phyloP scores from a whole-genome alignment of 2,797 vertebrate genomes.

The Sebastolobus alascanus region DNA sequence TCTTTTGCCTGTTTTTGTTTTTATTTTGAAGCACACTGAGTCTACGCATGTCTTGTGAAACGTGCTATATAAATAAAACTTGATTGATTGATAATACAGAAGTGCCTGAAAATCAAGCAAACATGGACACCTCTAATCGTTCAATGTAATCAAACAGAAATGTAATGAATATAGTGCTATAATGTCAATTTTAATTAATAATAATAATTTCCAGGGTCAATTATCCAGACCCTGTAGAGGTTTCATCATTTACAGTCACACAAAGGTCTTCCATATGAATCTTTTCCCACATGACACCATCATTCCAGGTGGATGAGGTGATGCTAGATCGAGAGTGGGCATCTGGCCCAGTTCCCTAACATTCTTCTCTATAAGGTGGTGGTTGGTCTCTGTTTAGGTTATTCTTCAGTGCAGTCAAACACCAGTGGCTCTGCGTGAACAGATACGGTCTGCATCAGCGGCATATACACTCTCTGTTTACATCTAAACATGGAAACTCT shows the following conservation, averaged over 20 bases:
- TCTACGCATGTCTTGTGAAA: too few species aligned
- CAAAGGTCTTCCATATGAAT: not conserved
- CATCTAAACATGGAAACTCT: conserved; percentile 55
- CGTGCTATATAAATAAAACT: too few species aligned
- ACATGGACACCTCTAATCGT: not conserved
- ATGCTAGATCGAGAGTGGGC: not conserved
- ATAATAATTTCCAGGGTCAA: not conserved
- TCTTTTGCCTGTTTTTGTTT: too few species aligned
- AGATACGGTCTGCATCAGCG: conserved; percentile 13
- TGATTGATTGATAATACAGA: not conserved
- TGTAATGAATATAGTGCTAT: not conserved
- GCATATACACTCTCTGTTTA: conserved; percentile 29
- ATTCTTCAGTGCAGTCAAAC: conserved; percentile 6
- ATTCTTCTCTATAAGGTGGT: not conserved
- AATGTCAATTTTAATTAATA: not conserved
- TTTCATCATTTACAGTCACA: not conserved
- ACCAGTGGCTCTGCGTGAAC: conserved; percentile 5
- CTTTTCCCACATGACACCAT: conserved; percentile 13
- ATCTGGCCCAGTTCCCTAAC: not conserved
- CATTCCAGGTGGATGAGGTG: conserved; percentile 1
- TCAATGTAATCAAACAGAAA: not conserved
- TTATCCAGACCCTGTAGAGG: not conserved
- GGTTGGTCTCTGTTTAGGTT: not conserved
- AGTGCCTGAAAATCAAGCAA: not conserved
- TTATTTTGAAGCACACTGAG: too few species aligned